Conservation (phyloP, 2,113 vertebrate species). For the Notothenia rossii region DNA sequence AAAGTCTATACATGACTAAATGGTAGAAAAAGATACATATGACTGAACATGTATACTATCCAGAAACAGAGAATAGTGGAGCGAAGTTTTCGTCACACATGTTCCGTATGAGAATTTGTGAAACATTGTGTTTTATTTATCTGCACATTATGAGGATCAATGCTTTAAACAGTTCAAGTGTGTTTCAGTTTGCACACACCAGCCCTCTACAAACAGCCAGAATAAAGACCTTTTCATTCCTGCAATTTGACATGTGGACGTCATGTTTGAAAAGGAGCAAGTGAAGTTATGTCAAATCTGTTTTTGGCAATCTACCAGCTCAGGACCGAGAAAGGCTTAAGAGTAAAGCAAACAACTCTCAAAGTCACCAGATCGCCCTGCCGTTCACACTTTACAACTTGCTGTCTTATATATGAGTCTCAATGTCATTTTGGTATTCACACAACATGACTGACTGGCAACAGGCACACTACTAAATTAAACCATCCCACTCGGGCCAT, state of each 20-base stretch:
- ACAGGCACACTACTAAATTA: not conserved
- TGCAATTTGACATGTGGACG: conserved; percentile 24
- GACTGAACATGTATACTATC: not conserved
- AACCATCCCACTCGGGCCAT: not conserved
- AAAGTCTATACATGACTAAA: not conserved
- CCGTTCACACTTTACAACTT: no score
- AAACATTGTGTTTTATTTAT: not conserved
- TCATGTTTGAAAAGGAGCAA: conserved; percentile 31
- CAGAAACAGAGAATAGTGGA: not conserved
- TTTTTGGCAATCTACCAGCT: not conserved
- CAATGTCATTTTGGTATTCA: no score
- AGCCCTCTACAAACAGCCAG: not conserved
- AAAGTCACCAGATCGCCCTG: no score
- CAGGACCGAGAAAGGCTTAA: not conserved
- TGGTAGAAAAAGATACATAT: no score
- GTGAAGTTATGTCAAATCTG: not conserved
- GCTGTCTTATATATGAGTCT: no score
- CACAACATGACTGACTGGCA: no score
- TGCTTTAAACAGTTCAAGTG: not conserved
- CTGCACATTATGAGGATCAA: not conserved
- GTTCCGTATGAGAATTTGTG: not conserved
- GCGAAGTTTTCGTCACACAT: not conserved
- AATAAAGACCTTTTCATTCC: conserved; percentile 33
- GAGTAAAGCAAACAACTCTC: not conserved
- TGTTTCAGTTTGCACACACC: not conserved